phyloP scores from a whole-genome alignment of 2,888 invertebrate species.

The Catocala sponsa region DNA sequence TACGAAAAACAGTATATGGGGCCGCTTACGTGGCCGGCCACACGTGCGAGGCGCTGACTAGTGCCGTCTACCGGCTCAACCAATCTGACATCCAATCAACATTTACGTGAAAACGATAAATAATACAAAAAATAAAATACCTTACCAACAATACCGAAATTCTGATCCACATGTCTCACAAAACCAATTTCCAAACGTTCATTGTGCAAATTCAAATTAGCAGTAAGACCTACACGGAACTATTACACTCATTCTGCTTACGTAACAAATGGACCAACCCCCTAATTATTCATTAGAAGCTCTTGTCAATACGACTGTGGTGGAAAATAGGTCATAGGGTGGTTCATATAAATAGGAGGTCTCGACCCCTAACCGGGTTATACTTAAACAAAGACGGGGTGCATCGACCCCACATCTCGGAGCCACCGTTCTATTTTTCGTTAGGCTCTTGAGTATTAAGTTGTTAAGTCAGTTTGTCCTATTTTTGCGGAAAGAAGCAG shows the following conservation, averaged over 20 bases:
- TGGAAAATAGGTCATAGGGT: conserved; percentile 43
- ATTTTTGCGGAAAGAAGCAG: conserved; percentile 6
- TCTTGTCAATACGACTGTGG: conserved; percentile 33
- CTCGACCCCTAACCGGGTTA: conserved; percentile 61
- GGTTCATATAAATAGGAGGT: conserved; percentile 47
- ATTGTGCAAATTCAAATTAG: background rate
- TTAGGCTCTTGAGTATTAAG: conserved; percentile 29
- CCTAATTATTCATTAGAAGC: conserved; percentile 35
- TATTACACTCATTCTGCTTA: background rate
- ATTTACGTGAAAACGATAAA: conserved; percentile 84
- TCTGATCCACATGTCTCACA: no score
- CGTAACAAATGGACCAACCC: background rate
- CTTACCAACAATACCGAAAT: no score
- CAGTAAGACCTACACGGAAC: background rate
- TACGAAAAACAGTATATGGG: conserved; percentile 80
- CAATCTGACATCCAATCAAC: conserved; percentile 79
- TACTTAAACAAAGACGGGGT: conserved; percentile 51
- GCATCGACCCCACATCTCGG: conserved; percentile 41
- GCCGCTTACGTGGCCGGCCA: conserved; percentile 74
- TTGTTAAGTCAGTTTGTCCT: conserved; percentile 26
- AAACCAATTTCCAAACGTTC: background rate
- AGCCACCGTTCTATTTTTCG: conserved; percentile 38
- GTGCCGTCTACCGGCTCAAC: conserved; percentile 73
- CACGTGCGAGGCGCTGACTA: conserved; percentile 76
- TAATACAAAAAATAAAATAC: conserved; percentile 85